A percentile compares a stretch with the other conserved stretches of the same genome.
These are phyloP conservation scores for Cercocebus atys DNA, from an alignment of 2,113 vertebrate species.

Conservation along the genomic window DNA sequence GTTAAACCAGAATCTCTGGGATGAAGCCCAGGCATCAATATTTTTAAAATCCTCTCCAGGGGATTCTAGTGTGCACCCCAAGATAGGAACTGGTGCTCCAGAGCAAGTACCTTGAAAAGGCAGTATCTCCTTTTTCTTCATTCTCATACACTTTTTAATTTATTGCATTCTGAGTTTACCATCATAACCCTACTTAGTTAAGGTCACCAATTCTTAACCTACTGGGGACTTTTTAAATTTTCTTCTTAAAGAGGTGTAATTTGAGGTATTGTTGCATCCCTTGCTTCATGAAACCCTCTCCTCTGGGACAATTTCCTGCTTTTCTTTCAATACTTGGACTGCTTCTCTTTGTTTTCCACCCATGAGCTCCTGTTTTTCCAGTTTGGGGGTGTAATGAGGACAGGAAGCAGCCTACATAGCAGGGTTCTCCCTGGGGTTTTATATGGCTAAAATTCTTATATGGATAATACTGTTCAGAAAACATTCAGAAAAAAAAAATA, in stretches of 20 bases:
- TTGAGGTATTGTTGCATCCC: neutral
- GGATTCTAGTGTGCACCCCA: neutral
- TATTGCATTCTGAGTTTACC: neutral
- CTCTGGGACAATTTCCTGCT: conserved; percentile 49
- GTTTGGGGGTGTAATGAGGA: conserved; percentile 60
- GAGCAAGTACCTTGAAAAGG: neutral
- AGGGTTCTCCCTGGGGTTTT: conserved; percentile 51
- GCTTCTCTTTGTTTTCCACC: conserved; percentile 62
- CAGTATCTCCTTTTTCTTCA: neutral
- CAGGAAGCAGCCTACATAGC: conserved; percentile 69
- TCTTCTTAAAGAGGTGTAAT: neutral
- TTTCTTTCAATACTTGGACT: conserved; percentile 59
- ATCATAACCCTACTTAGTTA: neutral
- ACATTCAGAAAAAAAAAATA: conserved; percentile 35
- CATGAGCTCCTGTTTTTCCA: conserved; percentile 65
- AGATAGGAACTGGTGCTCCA: neutral
- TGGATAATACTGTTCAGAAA: conserved; percentile 56
- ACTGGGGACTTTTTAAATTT: neutral
- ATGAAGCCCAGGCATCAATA: neutral
- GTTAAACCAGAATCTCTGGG: neutral
- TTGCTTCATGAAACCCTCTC: conserved; percentile 37
- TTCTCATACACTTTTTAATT: neutral
- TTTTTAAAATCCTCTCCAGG: neutral
- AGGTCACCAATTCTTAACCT: neutral
- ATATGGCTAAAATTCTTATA: conserved; percentile 43